Evolutionary conservation across 2,888 invertebrate genomes (phyloP).

Genomic region (Drosophila testacea): DNA sequence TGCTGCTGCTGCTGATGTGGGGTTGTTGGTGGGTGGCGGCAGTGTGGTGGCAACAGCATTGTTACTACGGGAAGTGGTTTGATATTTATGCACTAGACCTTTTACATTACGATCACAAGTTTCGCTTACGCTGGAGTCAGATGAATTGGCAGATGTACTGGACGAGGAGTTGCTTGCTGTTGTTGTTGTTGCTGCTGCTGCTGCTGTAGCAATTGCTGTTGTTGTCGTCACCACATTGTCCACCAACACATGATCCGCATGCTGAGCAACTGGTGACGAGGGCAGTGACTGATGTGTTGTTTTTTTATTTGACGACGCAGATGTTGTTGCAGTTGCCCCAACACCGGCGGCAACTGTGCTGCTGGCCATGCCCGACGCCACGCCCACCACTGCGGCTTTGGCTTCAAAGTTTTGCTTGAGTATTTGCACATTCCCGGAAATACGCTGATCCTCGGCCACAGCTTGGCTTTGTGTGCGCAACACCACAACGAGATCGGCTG

Average conservation of each 20-base stretch:
- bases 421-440: constrained; percentile 92
- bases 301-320: constrained; percentile 71
- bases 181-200: neutral
- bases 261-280: constrained; percentile 88
- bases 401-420: constrained; percentile 96
- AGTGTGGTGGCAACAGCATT: constrained; percentile 52
- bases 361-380: constrained; percentile 18
- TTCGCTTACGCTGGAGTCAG: constrained; percentile 82
- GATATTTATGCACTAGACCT: constrained; percentile 91
- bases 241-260: constrained; percentile 75
- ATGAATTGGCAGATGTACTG: constrained; percentile 66
- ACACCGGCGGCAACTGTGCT: constrained; percentile 10
- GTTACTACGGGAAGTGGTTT: constrained; percentile 84
- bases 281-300: constrained; percentile 87
- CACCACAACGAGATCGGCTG: constrained; percentile 61
- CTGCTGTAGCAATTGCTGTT: constrained; percentile 21
- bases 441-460: constrained; percentile 76
- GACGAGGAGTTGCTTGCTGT: constrained; percentile 42
- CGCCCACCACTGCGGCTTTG: constrained; percentile 85
- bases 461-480: constrained; percentile 73
- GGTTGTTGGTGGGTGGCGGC: constrained; percentile 51
- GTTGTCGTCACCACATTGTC: constrained; percentile 60
- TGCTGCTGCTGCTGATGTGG: constrained; percentile 23
- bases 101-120: constrained; percentile 90
- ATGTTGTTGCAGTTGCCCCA: neutral